Evolutionary conservation across 2,888 invertebrate genomes (phyloP).

Genomic region (Mayetiola destructor): DNA sequence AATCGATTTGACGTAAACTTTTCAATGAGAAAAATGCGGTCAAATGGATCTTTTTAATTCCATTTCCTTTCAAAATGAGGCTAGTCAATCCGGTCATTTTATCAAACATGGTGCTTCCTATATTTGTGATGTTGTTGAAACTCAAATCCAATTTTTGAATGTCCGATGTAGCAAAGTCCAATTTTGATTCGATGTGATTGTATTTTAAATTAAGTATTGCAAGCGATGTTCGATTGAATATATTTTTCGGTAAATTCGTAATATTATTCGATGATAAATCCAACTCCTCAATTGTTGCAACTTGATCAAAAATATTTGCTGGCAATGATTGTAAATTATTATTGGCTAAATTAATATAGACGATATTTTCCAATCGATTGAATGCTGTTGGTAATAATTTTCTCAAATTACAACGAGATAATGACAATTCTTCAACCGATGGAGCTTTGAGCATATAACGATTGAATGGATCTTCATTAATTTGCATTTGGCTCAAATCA

Average conservation of each 20-base stretch:
- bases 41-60: slow-evolving; percentile 49
- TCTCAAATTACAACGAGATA: slow-evolving; percentile 53
- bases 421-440: slow-evolving; percentile 53
- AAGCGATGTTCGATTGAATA: slow-evolving; percentile 53
- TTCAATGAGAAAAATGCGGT: slow-evolving; percentile 52
- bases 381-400: slow-evolving; percentile 50
- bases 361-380: slow-evolving; percentile 46
- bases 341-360: slow-evolving; percentile 51
- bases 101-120: slow-evolving; percentile 50
- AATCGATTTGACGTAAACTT: slow-evolving; percentile 53
- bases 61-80: slow-evolving; percentile 54
- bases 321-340: slow-evolving; percentile 46
- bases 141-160: slow-evolving; percentile 54
- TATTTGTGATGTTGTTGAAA: slow-evolving; percentile 48
- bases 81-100: slow-evolving; percentile 48
- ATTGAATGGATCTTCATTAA: slow-evolving; percentile 17
- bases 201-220: slow-evolving; percentile 54
- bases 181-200: slow-evolving; percentile 49
- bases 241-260: slow-evolving; percentile 43
- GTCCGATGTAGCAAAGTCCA: slow-evolving; percentile 45
- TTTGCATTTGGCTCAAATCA: slow-evolving; percentile 38
- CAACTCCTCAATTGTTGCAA: slow-evolving; percentile 52
- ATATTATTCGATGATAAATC: slow-evolving; percentile 58
- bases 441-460: slow-evolving; percentile 38
- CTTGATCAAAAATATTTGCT: slow-evolving; percentile 40